Evolutionary conservation across 30 jellyfish, hydroid and myxozoan species (phyloP).

Genomic region (Mastigias papua): DNA sequence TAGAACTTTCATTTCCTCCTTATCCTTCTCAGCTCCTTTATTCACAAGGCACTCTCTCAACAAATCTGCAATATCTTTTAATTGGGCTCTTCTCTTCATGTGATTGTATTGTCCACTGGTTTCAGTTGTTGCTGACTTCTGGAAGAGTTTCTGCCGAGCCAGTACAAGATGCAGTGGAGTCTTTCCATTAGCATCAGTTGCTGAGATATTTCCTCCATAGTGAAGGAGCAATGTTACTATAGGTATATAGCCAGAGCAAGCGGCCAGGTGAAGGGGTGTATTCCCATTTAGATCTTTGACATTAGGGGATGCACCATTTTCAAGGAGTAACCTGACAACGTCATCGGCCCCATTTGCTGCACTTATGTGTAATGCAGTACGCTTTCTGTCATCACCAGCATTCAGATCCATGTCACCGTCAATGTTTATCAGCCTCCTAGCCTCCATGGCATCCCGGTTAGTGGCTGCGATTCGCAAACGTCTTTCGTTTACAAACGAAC

Average conservation of each 20-base stretch:
- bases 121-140: background rate
- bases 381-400: slow-evolving; percentile 69
- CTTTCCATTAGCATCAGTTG: slow-evolving; percentile 74
- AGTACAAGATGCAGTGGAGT: slow-evolving; percentile 85
- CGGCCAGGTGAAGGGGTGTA: slow-evolving; percentile 90
- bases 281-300: slow-evolving; percentile 82
- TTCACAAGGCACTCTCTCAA: slow-evolving; percentile 41
- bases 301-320: slow-evolving; percentile 85
- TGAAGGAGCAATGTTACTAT: slow-evolving; percentile 72
- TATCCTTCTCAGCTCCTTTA: slow-evolving; percentile 47
- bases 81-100: slow-evolving; percentile 52
- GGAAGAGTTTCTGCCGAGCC: slow-evolving; percentile 69
- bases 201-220: slow-evolving; percentile 80
- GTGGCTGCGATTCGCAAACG: slow-evolving; percentile 65
- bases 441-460: slow-evolving; percentile 20
- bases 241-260: slow-evolving; percentile 77
- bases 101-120: background rate
- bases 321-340: slow-evolving; percentile 65
- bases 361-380: slow-evolving; percentile 84
- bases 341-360: slow-evolving; percentile 86
- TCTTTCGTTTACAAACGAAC: slow-evolving; percentile 50
- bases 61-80: slow-evolving; percentile 68
- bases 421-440: slow-evolving; percentile 10
- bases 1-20: slow-evolving; percentile 28
- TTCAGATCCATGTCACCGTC: slow-evolving; percentile 46